phyloP scores from a whole-genome alignment of 2,113 vertebrate species.

The Vulpes ferrilata region DNA sequence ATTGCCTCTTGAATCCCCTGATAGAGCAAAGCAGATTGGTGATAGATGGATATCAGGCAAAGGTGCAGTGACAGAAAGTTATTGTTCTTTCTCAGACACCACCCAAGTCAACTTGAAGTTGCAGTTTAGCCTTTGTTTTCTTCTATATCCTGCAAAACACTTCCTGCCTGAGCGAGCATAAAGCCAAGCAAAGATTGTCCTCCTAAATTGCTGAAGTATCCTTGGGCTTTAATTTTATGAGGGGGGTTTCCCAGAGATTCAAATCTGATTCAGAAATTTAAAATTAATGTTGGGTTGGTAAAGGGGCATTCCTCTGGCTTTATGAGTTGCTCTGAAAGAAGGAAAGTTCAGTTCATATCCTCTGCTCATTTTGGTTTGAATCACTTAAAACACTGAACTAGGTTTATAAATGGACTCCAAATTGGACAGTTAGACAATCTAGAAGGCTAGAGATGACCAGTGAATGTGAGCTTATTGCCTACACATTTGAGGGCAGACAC shows the following conservation, averaged over 20 bases:
- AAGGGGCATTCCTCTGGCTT: not conserved
- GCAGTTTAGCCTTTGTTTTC: slow-evolving; percentile 21
- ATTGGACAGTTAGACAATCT: not conserved
- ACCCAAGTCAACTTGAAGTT: not conserved
- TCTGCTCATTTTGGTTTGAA: not conserved
- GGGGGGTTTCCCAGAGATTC: not conserved
- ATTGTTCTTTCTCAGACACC: not conserved
- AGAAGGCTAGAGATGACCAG: not conserved
- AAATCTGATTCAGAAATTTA: slow-evolving; percentile 20
- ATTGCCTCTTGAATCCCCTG: not conserved
- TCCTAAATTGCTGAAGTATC: not conserved
- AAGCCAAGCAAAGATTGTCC: not conserved
- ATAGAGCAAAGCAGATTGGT: not conserved
- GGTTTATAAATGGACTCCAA: not conserved
- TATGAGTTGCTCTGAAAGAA: not conserved
- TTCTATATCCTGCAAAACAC: not conserved
- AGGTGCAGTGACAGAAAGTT: not conserved
- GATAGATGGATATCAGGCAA: not conserved
- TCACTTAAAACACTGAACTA: not conserved
- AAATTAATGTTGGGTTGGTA: not conserved
- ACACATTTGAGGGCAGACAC: slow-evolving; percentile 72
- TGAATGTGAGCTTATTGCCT: not conserved
- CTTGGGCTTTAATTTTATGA: not conserved
- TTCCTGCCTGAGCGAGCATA: not conserved
- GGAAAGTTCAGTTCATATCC: not conserved